phyloP scores from a whole-genome alignment of 2,888 invertebrate genomes.

The Noctua janthe region DNA sequence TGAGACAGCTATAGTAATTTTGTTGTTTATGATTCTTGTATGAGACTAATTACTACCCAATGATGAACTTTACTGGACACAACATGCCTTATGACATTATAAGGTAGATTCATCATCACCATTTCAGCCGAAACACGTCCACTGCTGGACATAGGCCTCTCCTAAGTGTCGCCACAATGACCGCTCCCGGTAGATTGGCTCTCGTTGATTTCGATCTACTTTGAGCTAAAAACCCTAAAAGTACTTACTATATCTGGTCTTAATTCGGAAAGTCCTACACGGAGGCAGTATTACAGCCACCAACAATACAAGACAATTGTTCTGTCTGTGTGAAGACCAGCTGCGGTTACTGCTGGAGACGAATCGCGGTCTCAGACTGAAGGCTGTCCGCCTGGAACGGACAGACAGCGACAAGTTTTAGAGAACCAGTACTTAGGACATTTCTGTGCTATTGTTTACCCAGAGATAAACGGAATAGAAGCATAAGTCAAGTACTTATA shows the following conservation, averaged over 20 bases:
- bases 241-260: background rate
- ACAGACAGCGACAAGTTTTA: constrained; percentile 19
- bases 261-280: background rate
- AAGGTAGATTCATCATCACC: too few species aligned
- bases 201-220: background rate
- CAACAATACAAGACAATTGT: background rate
- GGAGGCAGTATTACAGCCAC: background rate
- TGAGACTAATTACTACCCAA: background rate
- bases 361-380: constrained; percentile 46
- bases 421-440: constrained; percentile 1
- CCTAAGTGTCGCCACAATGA: too few species aligned
- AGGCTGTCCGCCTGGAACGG: constrained; percentile 14
- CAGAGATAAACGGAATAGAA: background rate
- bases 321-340: constrained; percentile 32
- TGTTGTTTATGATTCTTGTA: background rate
- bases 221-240: background rate
- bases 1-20: background rate
- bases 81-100: background rate
- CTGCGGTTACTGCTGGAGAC: constrained; percentile 67
- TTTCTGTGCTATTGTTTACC: background rate
- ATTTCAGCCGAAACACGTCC: too few species aligned
- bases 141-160: too few species aligned
- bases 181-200: background rate
- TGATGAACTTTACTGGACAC: background rate
- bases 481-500: background rate